phyloP scores from a whole-genome alignment of 1,140 invertebrate genomes.

The Steinernema khuongi region DNA sequence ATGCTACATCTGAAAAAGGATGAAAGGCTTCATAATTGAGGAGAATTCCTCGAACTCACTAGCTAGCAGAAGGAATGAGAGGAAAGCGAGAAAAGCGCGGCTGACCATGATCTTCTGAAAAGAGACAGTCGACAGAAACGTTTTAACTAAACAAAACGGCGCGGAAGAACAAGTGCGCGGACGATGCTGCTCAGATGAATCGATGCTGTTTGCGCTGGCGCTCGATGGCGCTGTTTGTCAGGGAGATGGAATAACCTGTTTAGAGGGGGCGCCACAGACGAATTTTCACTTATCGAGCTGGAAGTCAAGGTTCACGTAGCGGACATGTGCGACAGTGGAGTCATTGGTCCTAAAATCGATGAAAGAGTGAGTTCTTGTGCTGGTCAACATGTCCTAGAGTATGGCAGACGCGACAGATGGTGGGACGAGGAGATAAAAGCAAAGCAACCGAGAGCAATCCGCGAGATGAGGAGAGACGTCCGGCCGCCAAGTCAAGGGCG shows the following conservation, averaged over 20 bases:
- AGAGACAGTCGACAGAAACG: not conserved
- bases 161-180: not conserved
- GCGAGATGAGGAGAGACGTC: not conserved
- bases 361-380: not conserved
- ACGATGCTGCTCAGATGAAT: conserved; percentile 2
- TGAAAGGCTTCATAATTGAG: not conserved
- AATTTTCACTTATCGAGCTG: not conserved
- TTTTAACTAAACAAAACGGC: not conserved
- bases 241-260: not conserved
- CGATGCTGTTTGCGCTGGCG: not conserved
- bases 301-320: not conserved
- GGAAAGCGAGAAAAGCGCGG: not conserved
- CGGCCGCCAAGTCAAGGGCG: not conserved
- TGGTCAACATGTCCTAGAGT: not conserved
- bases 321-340: too few species aligned
- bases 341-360: not conserved
- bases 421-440: not conserved
- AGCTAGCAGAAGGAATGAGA: not conserved
- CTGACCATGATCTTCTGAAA: not conserved
- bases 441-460: not conserved
- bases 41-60: not conserved
- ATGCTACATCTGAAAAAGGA: not conserved
- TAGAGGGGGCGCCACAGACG: not conserved
- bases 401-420: not conserved
- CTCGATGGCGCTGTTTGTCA: not conserved